A percentile compares a stretch with the other conserved stretches of the same genome.
phyloP scores from a whole-genome alignment of 2,113 vertebrate species.

The Rana temporaria region DNA sequence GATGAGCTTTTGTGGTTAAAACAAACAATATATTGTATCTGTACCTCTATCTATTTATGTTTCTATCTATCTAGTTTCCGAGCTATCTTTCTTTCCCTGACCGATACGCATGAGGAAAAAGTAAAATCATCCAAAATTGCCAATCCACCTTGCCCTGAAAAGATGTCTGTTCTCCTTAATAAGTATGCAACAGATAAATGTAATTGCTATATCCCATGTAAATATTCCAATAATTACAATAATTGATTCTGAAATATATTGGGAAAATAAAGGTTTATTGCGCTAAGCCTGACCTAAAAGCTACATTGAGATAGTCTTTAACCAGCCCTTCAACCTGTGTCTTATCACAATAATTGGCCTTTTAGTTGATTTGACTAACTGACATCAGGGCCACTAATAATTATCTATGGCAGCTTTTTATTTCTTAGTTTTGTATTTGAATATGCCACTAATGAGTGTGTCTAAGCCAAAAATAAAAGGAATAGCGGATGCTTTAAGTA shows the following conservation, averaged over 20 bases:
- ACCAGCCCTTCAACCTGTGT: constrained; percentile 83
- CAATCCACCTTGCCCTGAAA: background rate
- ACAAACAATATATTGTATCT: too few relatives aligned
- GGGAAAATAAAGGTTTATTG: constrained; percentile 58
- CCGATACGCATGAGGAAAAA: too few relatives aligned
- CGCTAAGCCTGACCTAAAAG: constrained; percentile 66
- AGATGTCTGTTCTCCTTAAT: constrained; percentile 7
- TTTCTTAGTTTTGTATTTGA: constrained; percentile 66
- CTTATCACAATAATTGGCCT: constrained; percentile 84
- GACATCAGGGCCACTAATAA: constrained; percentile 79
- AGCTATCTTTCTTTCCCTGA: too few relatives aligned
- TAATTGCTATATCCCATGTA: constrained; percentile 63
- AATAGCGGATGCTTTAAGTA: constrained; percentile 68
- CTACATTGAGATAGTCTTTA: constrained; percentile 72
- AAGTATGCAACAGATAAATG: constrained; percentile 53
- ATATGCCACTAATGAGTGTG: constrained; percentile 68
- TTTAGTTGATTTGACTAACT: constrained; percentile 84
- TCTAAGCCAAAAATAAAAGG: constrained; percentile 68
- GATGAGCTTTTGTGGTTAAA: too few relatives aligned
- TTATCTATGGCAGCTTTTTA: constrained; percentile 77
- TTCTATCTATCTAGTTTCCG: too few relatives aligned
- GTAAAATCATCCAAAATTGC: too few relatives aligned
- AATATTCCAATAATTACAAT: constrained; percentile 73
- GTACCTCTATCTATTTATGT: too few relatives aligned
- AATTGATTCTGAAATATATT: constrained; percentile 70